Base-by-base conservation (phyloP, 2,888 invertebrate genomes). In the Microplitis manilae region DNA sequence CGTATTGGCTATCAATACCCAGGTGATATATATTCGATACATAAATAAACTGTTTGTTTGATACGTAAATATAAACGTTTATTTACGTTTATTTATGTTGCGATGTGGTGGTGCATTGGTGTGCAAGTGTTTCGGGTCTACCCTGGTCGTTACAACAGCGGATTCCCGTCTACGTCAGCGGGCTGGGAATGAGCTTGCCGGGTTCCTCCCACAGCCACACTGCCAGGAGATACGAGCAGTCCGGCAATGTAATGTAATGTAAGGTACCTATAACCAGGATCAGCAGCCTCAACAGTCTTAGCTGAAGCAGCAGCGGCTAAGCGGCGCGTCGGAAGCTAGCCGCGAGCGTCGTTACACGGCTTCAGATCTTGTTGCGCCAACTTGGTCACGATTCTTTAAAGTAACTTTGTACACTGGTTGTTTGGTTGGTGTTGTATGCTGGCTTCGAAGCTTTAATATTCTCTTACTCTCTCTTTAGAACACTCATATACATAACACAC, bases 141-240 rank as follows among this genome's bases (percentile, higher is more conserved):
- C 17, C 41, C 13, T 6, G 6, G 71, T 6, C 40, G 64, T 41
- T n/a, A 39, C 64, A 64, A 40, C 41, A 72, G 70, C 15, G n/a
- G 77, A 70, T 75, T 75, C 71, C 30, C 75, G 61, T 71, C 76
- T 67, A n/a, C 15, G 69, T 75, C 50, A 50, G 50, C 50, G 69
- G 81, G 87, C 86, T 89, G 89, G 89, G 89, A 89, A 89, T 88
- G 85, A 86, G 86, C 84, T 84, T 84, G 85, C 84, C 82, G 81
- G 83, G 85, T 87, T 86, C 88, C 89, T 89, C 89, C 86, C 88
- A 89, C 88, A 89, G 86, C 79, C 13, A 79, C 76, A 13, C 13
- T 50, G 50, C 50, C 50, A 50, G 69, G 80, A 81, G 82, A 81
- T 82, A 78, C 80, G 76, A 80, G 73, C 75, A 20, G 79, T 50